Conservation (phyloP, 2,888 invertebrate species). For the Xanthia icteritia region DNA sequence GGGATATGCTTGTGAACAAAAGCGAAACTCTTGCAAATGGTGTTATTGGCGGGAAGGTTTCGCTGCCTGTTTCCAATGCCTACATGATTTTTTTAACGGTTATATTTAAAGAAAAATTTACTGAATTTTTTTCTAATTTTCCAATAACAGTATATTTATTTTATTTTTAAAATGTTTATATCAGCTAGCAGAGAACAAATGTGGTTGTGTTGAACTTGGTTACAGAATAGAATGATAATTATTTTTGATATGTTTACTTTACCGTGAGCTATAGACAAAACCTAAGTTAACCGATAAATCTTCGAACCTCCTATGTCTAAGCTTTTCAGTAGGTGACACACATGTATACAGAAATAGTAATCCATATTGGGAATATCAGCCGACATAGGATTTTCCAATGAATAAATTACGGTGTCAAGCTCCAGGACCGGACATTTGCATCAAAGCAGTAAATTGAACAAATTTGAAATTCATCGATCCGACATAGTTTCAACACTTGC, state of each 20-base stretch:
- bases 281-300: conserved; percentile 26
- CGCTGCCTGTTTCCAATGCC: background rate
- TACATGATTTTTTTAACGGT: background rate
- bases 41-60: background rate
- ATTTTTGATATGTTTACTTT: background rate
- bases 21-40: background rate
- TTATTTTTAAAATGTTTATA: too few relatives aligned
- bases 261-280: background rate
- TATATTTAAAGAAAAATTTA: background rate
- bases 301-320: conserved; percentile 7
- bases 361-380: conserved; percentile 59
- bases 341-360: conserved; percentile 41
- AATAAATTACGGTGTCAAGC: conserved; percentile 79
- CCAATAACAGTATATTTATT: too few relatives aligned
- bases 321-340: conserved; percentile 43
- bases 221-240: too few relatives aligned
- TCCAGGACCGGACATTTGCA: conserved; percentile 74
- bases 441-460: conserved; percentile 77
- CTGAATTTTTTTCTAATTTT: background rate
- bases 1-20: background rate
- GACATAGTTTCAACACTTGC: conserved; percentile 67
- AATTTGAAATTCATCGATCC: conserved; percentile 83
- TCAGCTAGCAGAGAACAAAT: too few relatives aligned
- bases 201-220: too few relatives aligned
- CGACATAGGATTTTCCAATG: conserved; percentile 78